Evolutionary conservation across 1,140 invertebrate species (phyloP), one percentile per base, ranked within the genome.

Genomic region (Trachymyrmex cornetzi): DNA sequence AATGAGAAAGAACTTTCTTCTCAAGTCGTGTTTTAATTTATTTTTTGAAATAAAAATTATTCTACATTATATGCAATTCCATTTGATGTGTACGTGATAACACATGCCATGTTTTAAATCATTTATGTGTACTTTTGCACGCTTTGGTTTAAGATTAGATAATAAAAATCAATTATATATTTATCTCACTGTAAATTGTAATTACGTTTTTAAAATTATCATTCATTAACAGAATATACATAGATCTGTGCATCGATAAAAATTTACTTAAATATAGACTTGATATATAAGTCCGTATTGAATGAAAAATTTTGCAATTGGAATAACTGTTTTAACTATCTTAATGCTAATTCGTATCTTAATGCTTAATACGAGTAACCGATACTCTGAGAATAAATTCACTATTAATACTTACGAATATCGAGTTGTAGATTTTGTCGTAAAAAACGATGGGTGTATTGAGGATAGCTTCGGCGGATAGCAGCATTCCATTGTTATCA

Each of bases 371-470:
- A 64, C n/a, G 22, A 38, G 9, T 24, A 38, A 30, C 6, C 6
- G 24, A 59, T 19, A 53, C 12, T 72, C 16, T 38, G 7, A 22
- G 34, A 38, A 5, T 34, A 48, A 27, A 59, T 0, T 34, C 16
- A 3, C n/a, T 48, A 27, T 66, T 34, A 5, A 69, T 93, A 98
- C 97, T 98, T 95, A 98, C 98, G 95, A 96, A 98, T 92, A 98
- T 95, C 48, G 96, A 96, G 61, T 96, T 96, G 94, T 97, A 98
- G 67, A 95, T 94, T 64, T 97, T 96, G 89, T 97, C 97, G 94
- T 97, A 98, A 94, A 98, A 98, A 7, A 95, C 94, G 74, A 98
- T 96, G 0, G 97, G 97, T 3, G 96, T 96, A 84, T 95, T 94
- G 34, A 97, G 95, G 82, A 91, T 87, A 1, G 95, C 89, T 82